A percentile compares a stretch with the other conserved stretches of the same genome.
Evolutionary conservation across 2,888 invertebrate genomes (phyloP).

Genomic region (Scotopteryx bipunctaria): DNA sequence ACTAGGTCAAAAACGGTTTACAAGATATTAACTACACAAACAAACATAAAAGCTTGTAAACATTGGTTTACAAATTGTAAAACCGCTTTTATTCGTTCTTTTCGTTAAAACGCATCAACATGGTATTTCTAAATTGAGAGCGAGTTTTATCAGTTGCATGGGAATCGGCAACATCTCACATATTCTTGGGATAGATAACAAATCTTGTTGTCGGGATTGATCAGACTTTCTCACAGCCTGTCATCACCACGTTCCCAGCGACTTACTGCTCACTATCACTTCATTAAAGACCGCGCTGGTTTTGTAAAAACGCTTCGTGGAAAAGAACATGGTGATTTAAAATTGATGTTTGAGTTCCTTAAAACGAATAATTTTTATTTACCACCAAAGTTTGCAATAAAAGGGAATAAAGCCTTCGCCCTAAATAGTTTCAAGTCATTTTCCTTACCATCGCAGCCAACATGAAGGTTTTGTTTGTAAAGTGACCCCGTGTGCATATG

Average conservation of each 20-base stretch:
- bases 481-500: slow-evolving; percentile 42
- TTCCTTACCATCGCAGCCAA: slow-evolving; percentile 9
- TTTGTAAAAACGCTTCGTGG: too few species aligned
- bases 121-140: slow-evolving; percentile 4
- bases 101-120: slow-evolving; percentile 1
- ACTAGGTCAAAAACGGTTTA: background rate
- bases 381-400: too few species aligned
- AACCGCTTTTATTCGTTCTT: background rate
- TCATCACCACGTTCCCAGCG: slow-evolving; percentile 12
- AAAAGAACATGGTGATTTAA: too few species aligned
- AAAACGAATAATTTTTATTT: too few species aligned
- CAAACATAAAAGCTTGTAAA: background rate
- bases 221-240: slow-evolving; percentile 22
- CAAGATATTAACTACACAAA: background rate
- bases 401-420: background rate
- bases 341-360: too few species aligned
- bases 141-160: slow-evolving; percentile 21
- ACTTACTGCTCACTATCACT: slow-evolving; percentile 1
- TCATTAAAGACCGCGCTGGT: background rate
- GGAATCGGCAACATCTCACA: slow-evolving; percentile 19
- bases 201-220: slow-evolving; percentile 16
- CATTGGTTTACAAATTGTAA: background rate
- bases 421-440: slow-evolving; percentile 18
- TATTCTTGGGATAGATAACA: slow-evolving; percentile 24
- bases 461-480: slow-evolving; percentile 38